phyloP scores from a whole-genome alignment of 1,140 invertebrate genomes.

The Ctenoplectra terminalis region DNA sequence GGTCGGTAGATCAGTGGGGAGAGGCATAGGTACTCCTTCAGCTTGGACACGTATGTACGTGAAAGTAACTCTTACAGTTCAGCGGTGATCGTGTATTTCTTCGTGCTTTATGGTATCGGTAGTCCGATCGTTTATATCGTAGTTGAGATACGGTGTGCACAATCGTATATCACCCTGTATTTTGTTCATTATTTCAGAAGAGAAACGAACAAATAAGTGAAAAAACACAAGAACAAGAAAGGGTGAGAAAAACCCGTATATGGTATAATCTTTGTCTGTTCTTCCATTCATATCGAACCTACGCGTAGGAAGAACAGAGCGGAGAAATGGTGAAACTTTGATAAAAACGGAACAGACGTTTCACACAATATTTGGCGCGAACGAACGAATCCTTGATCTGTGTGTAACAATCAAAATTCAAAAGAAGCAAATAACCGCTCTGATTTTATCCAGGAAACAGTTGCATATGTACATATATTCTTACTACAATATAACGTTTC shows the following conservation, averaged over 20 bases:
- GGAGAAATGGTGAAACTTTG: background rate
- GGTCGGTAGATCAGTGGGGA: slow-evolving; percentile 46
- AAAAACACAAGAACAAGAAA: background rate
- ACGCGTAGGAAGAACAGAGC: background rate
- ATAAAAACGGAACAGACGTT: background rate
- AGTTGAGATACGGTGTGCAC: background rate
- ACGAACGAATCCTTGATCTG: background rate
- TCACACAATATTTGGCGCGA: background rate
- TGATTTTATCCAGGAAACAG: background rate
- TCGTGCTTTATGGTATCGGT: slow-evolving; percentile 47
- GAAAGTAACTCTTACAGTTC: slow-evolving; percentile 57
- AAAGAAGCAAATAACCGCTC: background rate
- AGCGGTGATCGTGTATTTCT: slow-evolving; percentile 29
- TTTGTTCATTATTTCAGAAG: background rate
- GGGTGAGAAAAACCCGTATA: background rate
- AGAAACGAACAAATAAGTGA: background rate
- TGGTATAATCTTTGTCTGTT: background rate
- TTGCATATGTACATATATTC: background rate
- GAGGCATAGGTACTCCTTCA: slow-evolving; percentile 38
- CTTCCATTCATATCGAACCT: background rate
- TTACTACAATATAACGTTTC: no score
- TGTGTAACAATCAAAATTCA: background rate
- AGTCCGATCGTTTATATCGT: slow-evolving; percentile 10
- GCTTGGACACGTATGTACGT: slow-evolving; percentile 37
- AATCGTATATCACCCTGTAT: background rate